Conservation (phyloP, 2,797 vertebrate species). For the Gallirallus australis region DNA sequence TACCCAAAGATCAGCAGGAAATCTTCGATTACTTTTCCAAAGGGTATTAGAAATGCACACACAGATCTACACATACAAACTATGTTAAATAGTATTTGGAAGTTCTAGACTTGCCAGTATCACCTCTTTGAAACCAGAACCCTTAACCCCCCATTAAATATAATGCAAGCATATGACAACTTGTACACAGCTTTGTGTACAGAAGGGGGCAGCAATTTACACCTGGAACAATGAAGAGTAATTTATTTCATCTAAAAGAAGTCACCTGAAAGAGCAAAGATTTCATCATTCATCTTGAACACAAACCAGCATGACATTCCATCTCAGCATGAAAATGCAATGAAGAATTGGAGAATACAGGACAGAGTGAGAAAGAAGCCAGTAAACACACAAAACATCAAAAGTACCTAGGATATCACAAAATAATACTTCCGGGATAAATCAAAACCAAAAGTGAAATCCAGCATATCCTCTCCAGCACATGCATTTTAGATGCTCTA, state of each 20-base stretch:
- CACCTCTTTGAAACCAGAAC: background rate
- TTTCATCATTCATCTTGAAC: background rate
- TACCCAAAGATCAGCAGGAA: background rate
- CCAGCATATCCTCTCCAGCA: background rate
- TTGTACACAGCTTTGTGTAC: background rate
- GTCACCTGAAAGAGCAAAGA: background rate
- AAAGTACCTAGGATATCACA: background rate
- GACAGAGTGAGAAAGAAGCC: background rate
- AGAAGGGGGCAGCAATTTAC: constrained; percentile 52
- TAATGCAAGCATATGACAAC: background rate
- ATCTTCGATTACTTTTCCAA: background rate
- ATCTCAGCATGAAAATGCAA: background rate
- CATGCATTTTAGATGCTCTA: background rate
- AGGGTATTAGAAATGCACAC: background rate
- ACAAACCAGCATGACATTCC: background rate
- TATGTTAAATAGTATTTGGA: background rate
- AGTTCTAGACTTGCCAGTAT: background rate
- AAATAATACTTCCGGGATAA: background rate
- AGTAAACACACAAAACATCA: background rate
- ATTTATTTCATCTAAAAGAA: background rate
- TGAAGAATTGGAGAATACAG: background rate
- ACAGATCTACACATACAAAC: background rate
- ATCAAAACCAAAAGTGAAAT: background rate
- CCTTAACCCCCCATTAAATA: background rate
- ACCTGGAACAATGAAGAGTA: background rate